These are phyloP conservation scores for Tenebrosternarchus preto DNA, from an alignment of 2,113 vertebrate genomes.

Conservation along the genomic window DNA sequence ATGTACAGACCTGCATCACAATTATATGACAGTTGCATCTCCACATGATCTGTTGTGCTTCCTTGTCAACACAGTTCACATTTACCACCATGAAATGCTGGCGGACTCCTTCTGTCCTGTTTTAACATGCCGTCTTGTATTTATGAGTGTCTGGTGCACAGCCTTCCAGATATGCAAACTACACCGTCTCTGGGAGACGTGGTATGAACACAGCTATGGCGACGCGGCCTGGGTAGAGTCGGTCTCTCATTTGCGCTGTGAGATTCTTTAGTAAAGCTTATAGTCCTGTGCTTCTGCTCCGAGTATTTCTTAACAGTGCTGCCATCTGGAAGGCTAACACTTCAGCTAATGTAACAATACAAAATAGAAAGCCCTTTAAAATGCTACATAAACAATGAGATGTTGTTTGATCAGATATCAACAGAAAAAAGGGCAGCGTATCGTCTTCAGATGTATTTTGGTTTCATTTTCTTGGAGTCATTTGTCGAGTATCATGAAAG, in stretches of 20 bases:
- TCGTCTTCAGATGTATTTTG: background rate
- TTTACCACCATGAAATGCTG: background rate
- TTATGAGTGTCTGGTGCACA: conserved; percentile 2
- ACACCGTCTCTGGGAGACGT: background rate
- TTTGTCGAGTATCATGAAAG: conserved; percentile 7
- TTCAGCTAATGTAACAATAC: conserved; percentile 39
- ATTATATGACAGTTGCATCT: conserved; percentile 35
- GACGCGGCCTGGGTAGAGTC: background rate
- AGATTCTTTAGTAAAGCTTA: conserved; percentile 27
- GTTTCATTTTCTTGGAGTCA: background rate
- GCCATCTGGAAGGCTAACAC: conserved; percentile 40
- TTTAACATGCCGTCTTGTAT: background rate
- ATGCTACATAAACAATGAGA: conserved; percentile 53
- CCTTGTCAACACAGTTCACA: background rate
- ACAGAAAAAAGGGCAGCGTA: background rate
- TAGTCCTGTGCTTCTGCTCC: conserved; percentile 59
- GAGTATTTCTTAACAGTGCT: conserved; percentile 47
- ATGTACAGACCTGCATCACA: conserved; percentile 40
- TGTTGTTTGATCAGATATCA: conserved; percentile 37
- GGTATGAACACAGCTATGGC: conserved; percentile 14
- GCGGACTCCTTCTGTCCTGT: too few species aligned
- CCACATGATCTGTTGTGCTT: conserved; percentile 48
- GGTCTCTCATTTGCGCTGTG: conserved; percentile 13
- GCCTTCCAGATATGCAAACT: background rate
- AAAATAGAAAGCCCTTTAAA: conserved; percentile 54